phyloP scores from a whole-genome alignment of 2,888 invertebrate species.

The Cantharis lateralis region DNA sequence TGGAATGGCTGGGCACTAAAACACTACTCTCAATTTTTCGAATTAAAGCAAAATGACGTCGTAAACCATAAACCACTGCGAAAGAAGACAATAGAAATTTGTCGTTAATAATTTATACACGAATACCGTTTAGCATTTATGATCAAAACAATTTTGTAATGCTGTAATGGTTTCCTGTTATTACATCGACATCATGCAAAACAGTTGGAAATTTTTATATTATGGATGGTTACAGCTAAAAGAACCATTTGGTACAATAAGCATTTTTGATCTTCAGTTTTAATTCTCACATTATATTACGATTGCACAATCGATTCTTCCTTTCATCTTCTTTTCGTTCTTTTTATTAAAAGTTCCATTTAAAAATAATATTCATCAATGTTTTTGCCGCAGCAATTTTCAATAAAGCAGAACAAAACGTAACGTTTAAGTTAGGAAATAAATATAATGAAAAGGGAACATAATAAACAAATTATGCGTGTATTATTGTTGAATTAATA shows the following conservation, averaged over 20 bases:
- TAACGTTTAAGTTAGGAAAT: not conserved
- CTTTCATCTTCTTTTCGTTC: too few species aligned
- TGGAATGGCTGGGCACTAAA: not conserved
- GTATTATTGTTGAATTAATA: slow-evolving; percentile 17
- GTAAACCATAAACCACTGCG: not conserved
- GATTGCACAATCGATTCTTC: too few species aligned
- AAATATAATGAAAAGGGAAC: not conserved
- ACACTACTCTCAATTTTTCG: not conserved
- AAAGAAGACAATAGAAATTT: not conserved
- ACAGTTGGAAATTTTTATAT: not conserved
- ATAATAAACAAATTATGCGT: slow-evolving; percentile 7
- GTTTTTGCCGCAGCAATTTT: not conserved
- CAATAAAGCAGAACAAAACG: not conserved
- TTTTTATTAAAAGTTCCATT: not conserved
- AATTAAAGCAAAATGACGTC: not conserved
- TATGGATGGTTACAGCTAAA: not conserved
- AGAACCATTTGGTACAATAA: too few species aligned
- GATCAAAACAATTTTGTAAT: not conserved
- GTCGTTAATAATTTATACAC: not conserved
- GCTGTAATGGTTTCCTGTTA: not conserved
- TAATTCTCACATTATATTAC: too few species aligned
- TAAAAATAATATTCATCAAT: not conserved
- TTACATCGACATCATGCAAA: not conserved
- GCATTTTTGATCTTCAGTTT: too few species aligned
- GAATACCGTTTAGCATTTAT: not conserved